Percentiles rank a stretch among this genome's conserved stretches.
Evolutionary conservation across 2,113 vertebrate genomes (phyloP).

Genomic region (Neotoma lepida): DNA sequence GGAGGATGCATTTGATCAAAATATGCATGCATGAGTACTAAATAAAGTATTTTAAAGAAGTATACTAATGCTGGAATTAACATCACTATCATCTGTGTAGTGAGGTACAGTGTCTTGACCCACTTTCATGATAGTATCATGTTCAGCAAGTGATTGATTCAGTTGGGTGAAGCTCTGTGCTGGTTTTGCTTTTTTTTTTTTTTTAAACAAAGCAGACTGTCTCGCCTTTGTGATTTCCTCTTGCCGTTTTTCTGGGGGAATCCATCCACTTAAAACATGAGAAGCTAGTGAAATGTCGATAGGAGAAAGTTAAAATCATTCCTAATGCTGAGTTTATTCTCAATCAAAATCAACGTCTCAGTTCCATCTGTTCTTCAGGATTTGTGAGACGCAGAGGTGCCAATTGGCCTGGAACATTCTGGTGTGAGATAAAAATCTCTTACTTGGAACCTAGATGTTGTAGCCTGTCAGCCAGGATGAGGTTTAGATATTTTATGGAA

Average conservation of each 20-base stretch:
- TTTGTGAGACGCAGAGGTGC: constrained; percentile 24
- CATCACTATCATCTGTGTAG: background rate
- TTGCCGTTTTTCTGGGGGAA: background rate
- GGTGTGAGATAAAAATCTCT: constrained; percentile 46
- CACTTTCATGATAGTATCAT: background rate
- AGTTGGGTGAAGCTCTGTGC: background rate
- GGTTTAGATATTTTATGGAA: constrained; percentile 68
- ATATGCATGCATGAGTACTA: background rate
- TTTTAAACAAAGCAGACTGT: constrained; percentile 3
- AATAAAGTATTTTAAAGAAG: background rate
- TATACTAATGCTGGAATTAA: background rate
- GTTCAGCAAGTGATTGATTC: constrained; percentile 1
- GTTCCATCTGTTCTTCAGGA: constrained; percentile 60
- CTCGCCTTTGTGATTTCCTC: background rate
- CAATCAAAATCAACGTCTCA: constrained; percentile 36
- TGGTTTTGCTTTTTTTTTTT: background rate
- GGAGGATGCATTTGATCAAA: background rate
- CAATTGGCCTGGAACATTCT: constrained; percentile 58
- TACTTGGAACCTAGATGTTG: constrained; percentile 23
- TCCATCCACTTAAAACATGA: background rate
- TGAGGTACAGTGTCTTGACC: background rate
- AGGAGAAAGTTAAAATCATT: background rate
- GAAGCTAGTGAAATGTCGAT: background rate
- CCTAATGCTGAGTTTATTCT: background rate
- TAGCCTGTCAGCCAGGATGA: constrained; percentile 67